Conservation (phyloP, 2,888 invertebrate genomes). For the Hemithea aestivaria region DNA sequence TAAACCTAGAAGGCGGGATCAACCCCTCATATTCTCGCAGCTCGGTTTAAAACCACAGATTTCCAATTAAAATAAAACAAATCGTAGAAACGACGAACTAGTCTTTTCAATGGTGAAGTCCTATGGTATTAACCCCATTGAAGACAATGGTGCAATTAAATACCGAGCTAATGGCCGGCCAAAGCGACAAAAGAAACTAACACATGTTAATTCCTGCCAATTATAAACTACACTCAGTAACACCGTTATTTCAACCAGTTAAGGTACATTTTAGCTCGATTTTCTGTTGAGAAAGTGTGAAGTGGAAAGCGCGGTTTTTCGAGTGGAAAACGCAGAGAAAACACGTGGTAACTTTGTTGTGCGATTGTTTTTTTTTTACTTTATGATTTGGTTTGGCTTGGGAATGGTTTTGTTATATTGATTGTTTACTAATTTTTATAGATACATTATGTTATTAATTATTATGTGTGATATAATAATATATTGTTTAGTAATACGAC, state of each 20-base stretch:
- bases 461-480: too few relatives aligned
- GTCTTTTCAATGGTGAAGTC: too few relatives aligned
- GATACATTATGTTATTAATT: too few relatives aligned
- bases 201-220: conserved; percentile 28
- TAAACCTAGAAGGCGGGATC: too few relatives aligned
- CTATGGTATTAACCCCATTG: conserved; percentile 31
- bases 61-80: too few relatives aligned
- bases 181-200: conserved; percentile 49
- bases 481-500: too few relatives aligned
- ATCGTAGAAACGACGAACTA: too few relatives aligned
- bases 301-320: conserved; percentile 52
- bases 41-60: too few relatives aligned
- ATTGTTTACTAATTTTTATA: too few relatives aligned
- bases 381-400: conserved; percentile 5
- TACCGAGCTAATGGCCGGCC: conserved; percentile 34
- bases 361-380: conserved; percentile 9
- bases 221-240: conserved; percentile 1
- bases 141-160: conserved; percentile 49
- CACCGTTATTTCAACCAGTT: not conserved
- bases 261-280: conserved; percentile 30
- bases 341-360: conserved; percentile 33
- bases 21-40: too few relatives aligned
- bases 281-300: conserved; percentile 48
- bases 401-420: conserved; percentile 1
- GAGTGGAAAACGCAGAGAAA: conserved; percentile 58